Conservation (phyloP, 2,797 vertebrate species). For the Manis javanica region DNA sequence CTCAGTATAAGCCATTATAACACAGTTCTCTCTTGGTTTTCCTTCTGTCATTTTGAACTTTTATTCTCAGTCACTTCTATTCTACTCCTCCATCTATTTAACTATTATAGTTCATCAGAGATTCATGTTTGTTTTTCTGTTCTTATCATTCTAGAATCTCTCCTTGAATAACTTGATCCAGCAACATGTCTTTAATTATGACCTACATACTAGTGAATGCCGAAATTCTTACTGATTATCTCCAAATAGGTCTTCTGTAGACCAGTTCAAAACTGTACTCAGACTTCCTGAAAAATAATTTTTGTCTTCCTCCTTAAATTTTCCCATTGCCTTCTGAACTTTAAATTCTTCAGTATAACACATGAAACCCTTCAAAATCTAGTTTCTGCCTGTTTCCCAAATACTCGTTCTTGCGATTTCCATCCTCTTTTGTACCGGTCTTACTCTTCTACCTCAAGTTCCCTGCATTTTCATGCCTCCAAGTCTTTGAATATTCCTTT, state of each 20-base stretch:
- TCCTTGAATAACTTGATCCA: background rate
- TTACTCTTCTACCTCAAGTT: background rate
- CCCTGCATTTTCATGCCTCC: background rate
- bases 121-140: background rate
- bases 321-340: background rate
- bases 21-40: background rate
- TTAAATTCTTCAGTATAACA: background rate
- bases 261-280: background rate
- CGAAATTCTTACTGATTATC: background rate
- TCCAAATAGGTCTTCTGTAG: background rate
- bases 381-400: background rate
- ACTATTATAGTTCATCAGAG: background rate
- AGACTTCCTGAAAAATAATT: background rate
- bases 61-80: background rate
- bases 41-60: background rate
- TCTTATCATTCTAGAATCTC: background rate
- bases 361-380: background rate
- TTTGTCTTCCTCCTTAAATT: background rate
- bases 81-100: background rate
- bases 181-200: background rate
- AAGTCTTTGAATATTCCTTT: background rate
- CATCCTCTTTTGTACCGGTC: background rate
- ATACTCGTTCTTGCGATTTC: background rate
- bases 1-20: background rate
- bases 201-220: background rate